Evolutionary conservation across 23 tunicate species (phyloP).

Genomic region (Trididemnum nubilum): DNA sequence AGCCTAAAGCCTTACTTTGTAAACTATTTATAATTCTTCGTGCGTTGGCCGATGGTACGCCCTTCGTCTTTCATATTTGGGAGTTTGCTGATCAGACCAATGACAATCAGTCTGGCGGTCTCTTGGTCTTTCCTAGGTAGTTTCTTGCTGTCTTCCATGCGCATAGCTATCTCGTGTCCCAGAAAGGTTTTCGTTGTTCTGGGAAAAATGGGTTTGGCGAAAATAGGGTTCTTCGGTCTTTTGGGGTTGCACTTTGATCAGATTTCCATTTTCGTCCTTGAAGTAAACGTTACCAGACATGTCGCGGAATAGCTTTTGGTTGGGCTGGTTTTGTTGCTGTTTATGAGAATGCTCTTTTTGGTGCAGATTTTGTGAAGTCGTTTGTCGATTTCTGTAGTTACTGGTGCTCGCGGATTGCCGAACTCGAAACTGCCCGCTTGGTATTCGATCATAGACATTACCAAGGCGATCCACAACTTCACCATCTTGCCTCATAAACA

Average conservation of each 20-base stretch:
- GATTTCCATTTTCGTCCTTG: constrained; percentile 64
- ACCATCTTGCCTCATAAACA: constrained; percentile 23
- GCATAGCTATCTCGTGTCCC: no score
- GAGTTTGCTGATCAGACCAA: no score
- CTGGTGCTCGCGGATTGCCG: background rate
- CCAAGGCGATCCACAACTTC: constrained; percentile 44
- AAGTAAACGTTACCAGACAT: constrained; percentile 51
- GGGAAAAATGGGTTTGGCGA: no score
- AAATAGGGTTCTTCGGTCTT: no score
- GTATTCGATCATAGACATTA: constrained; percentile 38
- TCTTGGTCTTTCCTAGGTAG: background rate
- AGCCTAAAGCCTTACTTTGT: no score
- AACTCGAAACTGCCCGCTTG: constrained; percentile 24
- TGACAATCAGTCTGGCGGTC: no score
- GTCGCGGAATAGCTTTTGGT: constrained; percentile 24
- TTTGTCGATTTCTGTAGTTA: constrained; percentile 7
- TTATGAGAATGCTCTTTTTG: background rate
- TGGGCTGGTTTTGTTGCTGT: background rate
- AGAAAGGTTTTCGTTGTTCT: no score
- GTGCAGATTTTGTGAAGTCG: background rate
- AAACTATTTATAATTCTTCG: no score
- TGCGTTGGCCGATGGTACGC: no score
- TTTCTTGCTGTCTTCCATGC: background rate
- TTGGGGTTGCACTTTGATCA: constrained; percentile 20
- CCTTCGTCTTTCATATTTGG: no score